Conservation (phyloP, 2,113 vertebrate genomes). For the Dipodomys merriami region DNA sequence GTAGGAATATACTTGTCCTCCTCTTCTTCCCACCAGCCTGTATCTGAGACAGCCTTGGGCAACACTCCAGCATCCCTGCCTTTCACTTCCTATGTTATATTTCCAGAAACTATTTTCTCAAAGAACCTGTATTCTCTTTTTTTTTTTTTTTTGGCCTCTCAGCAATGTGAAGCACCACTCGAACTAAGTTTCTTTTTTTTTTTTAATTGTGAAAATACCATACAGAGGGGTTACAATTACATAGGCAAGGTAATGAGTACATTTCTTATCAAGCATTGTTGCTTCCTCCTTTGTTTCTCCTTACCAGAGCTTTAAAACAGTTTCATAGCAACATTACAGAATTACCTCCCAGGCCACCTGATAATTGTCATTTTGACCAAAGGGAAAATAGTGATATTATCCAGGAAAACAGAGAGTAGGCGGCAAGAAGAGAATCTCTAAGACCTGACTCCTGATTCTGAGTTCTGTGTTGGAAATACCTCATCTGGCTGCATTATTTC, state of each 20-base stretch:
- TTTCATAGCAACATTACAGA: slow-evolving; percentile 46
- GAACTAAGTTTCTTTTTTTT: neutral
- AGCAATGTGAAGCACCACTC: neutral
- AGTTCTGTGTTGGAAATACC: neutral
- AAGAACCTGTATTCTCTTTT: neutral
- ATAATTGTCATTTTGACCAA: slow-evolving; percentile 47
- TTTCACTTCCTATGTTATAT: neutral
- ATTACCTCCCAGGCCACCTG: neutral
- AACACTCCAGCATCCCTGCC: neutral
- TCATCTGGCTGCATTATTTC: neutral
- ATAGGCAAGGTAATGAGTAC: too few species aligned
- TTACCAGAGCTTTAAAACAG: neutral
- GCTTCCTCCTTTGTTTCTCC: too few species aligned
- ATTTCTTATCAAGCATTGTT: too few species aligned
- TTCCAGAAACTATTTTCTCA: slow-evolving; percentile 29
- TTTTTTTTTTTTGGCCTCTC: neutral
- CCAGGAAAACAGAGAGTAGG: neutral
- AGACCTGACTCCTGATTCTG: neutral
- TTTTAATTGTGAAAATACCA: too few species aligned
- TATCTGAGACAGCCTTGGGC: neutral
- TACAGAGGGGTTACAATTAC: too few species aligned
- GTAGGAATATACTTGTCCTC: neutral
- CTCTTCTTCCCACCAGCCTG: neutral
- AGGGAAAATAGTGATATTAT: neutral
- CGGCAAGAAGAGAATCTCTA: neutral